phyloP scores from a whole-genome alignment of 2,888 invertebrate species.

The Serripes groenlandicus region DNA sequence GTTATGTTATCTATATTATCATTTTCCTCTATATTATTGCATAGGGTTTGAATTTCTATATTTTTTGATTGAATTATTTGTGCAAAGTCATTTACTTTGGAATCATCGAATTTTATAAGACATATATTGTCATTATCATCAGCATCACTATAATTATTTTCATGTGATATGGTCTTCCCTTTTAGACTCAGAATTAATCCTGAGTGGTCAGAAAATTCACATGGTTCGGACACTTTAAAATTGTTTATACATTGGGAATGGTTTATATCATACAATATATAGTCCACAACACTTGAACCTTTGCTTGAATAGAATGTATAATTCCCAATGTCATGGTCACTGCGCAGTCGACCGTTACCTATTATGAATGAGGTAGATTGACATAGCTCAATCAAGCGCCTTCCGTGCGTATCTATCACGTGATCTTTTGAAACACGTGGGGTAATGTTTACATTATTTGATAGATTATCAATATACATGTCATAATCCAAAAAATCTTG shows the following conservation, averaged over 20 bases:
- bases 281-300: constrained; percentile 7
- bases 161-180: neutral
- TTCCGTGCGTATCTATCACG: neutral
- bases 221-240: neutral
- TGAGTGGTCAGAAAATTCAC: constrained; percentile 6
- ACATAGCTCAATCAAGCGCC: neutral
- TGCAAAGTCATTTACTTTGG: neutral
- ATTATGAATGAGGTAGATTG: neutral
- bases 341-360: neutral
- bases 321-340: neutral
- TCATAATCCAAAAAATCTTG: neutral
- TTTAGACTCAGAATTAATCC: neutral
- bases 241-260: neutral
- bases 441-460: neutral
- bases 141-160: too few species aligned
- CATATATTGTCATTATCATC: neutral
- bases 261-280: neutral
- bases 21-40: too few species aligned
- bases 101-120: neutral
- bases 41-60: neutral
- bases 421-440: neutral
- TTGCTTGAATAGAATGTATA: neutral
- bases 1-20: too few species aligned
- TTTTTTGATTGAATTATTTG: neutral
- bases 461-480: neutral